phyloP scores from a whole-genome alignment of 2,888 invertebrate species.

The Spodoptera picta region DNA sequence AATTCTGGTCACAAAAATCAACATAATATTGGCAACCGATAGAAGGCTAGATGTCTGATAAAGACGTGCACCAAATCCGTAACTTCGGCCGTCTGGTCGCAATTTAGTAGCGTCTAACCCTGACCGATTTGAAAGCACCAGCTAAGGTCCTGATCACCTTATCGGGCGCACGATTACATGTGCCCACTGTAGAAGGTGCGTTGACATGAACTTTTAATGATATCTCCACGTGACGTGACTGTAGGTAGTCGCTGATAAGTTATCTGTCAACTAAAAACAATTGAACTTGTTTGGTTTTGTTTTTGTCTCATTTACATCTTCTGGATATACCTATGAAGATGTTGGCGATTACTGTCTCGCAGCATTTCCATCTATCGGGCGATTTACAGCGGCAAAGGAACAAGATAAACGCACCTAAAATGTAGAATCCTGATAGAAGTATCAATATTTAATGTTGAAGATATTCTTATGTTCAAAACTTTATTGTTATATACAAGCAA shows the following conservation, averaged over 20 bases:
- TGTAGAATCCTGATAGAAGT: too few relatives aligned
- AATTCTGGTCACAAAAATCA: constrained; percentile 21
- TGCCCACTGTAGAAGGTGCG: constrained; percentile 27
- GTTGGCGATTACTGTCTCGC: background rate
- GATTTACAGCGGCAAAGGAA: too few relatives aligned
- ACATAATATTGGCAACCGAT: constrained; percentile 26
- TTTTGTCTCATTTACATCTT: constrained; percentile 3
- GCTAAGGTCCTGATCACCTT: constrained; percentile 33
- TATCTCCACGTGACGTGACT: constrained; percentile 24
- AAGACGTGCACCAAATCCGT: constrained; percentile 17
- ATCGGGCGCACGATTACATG: constrained; percentile 34
- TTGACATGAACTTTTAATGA: constrained; percentile 47
- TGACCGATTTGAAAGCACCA: constrained; percentile 36
- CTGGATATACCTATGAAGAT: background rate
- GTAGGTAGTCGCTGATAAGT: constrained; percentile 16
- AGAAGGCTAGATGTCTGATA: constrained; percentile 27
- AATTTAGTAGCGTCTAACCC: constrained; percentile 23
- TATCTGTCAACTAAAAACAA: constrained; percentile 33
- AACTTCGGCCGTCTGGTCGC: background rate
- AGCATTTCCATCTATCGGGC: too few relatives aligned
- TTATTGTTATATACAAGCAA: too few relatives aligned
- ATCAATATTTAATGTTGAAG: too few relatives aligned
- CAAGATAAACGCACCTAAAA: too few relatives aligned
- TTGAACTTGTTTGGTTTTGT: constrained; percentile 12
- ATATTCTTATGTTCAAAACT: too few relatives aligned